A percentile compares a stretch with the other conserved stretches of the same genome.
Conservation (phyloP, 2,113 vertebrate species). For the Marmota flaviventris region DNA sequence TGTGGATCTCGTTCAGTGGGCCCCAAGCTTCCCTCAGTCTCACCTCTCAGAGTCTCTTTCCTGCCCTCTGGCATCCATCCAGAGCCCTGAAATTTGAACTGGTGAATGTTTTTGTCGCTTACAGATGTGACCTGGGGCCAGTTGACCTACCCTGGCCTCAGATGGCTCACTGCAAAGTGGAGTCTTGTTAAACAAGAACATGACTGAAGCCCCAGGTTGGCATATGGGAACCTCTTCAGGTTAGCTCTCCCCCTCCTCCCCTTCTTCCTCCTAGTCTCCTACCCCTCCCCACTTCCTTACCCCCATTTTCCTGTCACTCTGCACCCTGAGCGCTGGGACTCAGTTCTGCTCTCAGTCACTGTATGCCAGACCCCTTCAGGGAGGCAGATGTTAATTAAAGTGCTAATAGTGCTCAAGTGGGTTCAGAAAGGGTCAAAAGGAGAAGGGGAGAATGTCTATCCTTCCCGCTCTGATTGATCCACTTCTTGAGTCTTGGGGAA, state of each 20-base stretch:
- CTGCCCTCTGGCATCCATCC: too few species aligned
- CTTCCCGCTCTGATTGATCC: neutral
- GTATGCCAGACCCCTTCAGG: neutral
- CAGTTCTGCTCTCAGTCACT: neutral
- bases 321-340: neutral
- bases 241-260: neutral
- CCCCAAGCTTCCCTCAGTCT: neutral
- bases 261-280: too few species aligned
- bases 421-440: neutral
- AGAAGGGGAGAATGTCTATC: neutral
- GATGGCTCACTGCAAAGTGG: neutral
- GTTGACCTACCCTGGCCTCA: neutral
- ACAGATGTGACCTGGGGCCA: neutral
- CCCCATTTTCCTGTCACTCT: neutral
- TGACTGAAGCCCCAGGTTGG: too few species aligned
- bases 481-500: neutral
- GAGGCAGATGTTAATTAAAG: neutral
- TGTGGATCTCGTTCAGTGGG: accelerated
- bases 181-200: neutral
- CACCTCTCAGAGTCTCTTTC: neutral
- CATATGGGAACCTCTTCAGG: neutral
- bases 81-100: neutral
- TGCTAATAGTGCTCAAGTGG: neutral
- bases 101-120: neutral
- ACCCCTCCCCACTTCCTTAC: neutral